These are phyloP conservation scores for Prochilodus magdalenae DNA, from an alignment of 2,113 vertebrate genomes.

Conservation along the genomic window DNA sequence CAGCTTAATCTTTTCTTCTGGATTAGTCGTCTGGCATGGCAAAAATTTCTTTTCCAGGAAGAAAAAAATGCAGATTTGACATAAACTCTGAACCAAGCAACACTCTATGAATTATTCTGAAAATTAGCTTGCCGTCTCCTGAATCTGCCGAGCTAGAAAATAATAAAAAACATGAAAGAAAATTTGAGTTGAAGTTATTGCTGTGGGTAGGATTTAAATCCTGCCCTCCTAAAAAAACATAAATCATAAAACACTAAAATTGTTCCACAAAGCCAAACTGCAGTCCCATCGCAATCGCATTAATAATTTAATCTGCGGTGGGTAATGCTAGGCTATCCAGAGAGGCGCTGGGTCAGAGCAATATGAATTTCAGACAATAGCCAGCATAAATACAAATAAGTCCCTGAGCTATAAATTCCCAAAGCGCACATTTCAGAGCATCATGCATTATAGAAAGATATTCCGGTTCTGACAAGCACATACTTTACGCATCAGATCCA, in stretches of 20 bases:
- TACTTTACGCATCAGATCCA: neutral
- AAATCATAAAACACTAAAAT: constrained; percentile 7
- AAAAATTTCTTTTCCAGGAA: constrained; percentile 10
- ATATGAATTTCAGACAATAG: neutral
- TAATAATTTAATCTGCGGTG: neutral
- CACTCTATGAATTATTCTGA: constrained; percentile 8
- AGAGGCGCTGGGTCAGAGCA: neutral
- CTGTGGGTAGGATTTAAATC: constrained; percentile 19
- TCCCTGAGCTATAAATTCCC: constrained; percentile 7
- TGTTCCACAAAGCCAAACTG: neutral
- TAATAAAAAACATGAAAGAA: neutral
- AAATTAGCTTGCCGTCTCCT: neutral
- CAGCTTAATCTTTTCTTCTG: no score
- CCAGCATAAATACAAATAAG: neutral
- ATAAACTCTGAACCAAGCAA: neutral
- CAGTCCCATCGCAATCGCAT: neutral
- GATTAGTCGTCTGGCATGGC: neutral
- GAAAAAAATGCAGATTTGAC: neutral
- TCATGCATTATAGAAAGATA: constrained; percentile 2
- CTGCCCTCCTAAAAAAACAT: neutral
- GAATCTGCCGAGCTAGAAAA: neutral
- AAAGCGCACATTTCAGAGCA: neutral
- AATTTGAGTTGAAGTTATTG: constrained; percentile 12
- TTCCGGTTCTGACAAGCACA: neutral
- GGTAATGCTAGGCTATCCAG: neutral